Conservation (phyloP, 2,113 vertebrate genomes). For the Agapornis roseicollis region DNA sequence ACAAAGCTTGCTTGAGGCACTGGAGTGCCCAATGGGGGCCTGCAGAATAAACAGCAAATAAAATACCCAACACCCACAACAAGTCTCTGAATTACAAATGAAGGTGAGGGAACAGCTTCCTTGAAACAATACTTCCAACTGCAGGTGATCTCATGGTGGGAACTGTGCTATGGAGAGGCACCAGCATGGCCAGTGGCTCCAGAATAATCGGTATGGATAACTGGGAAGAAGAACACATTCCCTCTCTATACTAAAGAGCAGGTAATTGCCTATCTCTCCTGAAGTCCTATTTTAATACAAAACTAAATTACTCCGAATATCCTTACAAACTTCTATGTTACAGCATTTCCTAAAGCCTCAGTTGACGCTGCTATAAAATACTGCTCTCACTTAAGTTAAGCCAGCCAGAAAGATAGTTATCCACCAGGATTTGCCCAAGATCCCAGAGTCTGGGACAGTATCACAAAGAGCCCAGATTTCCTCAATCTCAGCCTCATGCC, state of each 20-base stretch:
- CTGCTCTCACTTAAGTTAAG: background rate
- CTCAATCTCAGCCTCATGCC: background rate
- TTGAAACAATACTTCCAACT: constrained; percentile 8
- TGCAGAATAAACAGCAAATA: constrained; percentile 59
- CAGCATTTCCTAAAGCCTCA: constrained; percentile 3
- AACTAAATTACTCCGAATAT: background rate
- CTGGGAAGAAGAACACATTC: constrained; percentile 8
- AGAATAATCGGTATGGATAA: constrained; percentile 24
- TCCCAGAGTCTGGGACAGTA: background rate
- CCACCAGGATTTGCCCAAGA: background rate
- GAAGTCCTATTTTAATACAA: constrained; percentile 28
- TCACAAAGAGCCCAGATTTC: background rate
- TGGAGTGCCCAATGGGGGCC: constrained; percentile 58
- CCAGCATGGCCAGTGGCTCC: background rate
- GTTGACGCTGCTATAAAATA: background rate
- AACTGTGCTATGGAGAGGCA: background rate
- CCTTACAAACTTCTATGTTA: constrained; percentile 1
- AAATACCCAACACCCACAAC: constrained; percentile 52
- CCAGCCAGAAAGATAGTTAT: background rate
- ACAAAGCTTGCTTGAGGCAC: constrained; percentile 66
- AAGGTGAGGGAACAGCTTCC: constrained; percentile 38
- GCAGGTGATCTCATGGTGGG: constrained; percentile 49
- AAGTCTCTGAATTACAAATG: constrained; percentile 60
- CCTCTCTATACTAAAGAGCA: constrained; percentile 1
- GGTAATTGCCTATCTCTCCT: constrained; percentile 31